phyloP scores from a whole-genome alignment of 2,888 invertebrate genomes.

The Diploptera punctata region DNA sequence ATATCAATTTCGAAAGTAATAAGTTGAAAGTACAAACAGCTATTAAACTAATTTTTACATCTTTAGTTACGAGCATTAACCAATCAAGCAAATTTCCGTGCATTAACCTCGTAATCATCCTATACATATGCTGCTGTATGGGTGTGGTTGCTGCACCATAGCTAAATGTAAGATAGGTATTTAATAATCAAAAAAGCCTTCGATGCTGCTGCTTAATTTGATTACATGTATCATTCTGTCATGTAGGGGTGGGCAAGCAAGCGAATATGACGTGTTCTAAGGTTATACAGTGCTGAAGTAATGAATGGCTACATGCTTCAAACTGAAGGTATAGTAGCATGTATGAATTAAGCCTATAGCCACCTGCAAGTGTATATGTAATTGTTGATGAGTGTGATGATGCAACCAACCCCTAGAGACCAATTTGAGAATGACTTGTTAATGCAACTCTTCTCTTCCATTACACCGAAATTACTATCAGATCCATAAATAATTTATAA shows the following conservation, averaged over 20 bases:
- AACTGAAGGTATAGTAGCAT: constrained; percentile 17
- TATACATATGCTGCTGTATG: neutral
- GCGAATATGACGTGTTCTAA: neutral
- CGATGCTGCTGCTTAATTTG: constrained; percentile 27
- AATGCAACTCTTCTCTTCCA: neutral
- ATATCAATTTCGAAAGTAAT: too few relatives aligned
- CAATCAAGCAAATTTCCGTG: too few relatives aligned
- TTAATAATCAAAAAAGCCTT: constrained; percentile 32
- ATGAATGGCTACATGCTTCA: constrained; percentile 16
- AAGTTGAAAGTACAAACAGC: too few relatives aligned
- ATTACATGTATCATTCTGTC: constrained; percentile 31
- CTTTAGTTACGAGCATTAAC: too few relatives aligned
- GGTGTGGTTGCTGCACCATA: constrained; percentile 16
- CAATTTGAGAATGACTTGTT: constrained; percentile 22
- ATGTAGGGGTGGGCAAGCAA: constrained; percentile 11
- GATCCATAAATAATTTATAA: constrained; percentile 7
- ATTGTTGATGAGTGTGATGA: constrained; percentile 2
- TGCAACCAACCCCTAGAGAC: neutral
- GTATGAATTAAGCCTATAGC: constrained; percentile 13
- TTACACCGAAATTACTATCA: constrained; percentile 4
- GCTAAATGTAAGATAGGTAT: constrained; percentile 29
- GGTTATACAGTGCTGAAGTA: constrained; percentile 20
- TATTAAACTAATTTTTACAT: too few relatives aligned
- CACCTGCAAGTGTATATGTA: constrained; percentile 8
- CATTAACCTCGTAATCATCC: neutral